These are phyloP conservation scores for Platycnemis pennipes DNA, from an alignment of 2,888 invertebrate species.

Conservation along the genomic window DNA sequence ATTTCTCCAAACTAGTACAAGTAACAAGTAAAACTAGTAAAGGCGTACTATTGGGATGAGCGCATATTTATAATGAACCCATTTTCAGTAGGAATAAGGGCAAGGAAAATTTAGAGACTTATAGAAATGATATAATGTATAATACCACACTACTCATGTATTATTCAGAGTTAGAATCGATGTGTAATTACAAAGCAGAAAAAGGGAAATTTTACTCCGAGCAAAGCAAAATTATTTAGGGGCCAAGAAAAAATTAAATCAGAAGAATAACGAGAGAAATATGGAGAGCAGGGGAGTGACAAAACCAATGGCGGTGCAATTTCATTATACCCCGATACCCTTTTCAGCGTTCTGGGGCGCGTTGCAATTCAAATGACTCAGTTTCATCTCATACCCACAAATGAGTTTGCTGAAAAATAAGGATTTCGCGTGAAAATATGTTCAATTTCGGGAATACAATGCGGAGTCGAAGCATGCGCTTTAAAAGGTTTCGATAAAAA, in stretches of 20 bases:
- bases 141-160: no score
- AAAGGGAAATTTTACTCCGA: no score
- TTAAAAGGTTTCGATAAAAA: neutral
- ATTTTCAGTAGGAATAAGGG: no score
- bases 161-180: no score
- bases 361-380: conserved; percentile 55
- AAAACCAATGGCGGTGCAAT: conserved; percentile 46
- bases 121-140: no score
- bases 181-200: no score
- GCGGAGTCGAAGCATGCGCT: neutral
- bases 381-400: neutral
- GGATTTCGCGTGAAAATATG: neutral
- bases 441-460: neutral
- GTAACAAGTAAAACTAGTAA: no score
- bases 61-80: no score
- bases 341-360: conserved; percentile 23
- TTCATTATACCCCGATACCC: conserved; percentile 32
- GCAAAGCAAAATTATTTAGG: neutral
- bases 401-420: neutral
- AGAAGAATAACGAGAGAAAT: neutral
- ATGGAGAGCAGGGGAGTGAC: neutral
- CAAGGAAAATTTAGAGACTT: no score
- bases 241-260: neutral
- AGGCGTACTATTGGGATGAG: no score
- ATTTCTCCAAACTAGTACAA: no score